Evolutionary conservation across 2,797 vertebrate species (phyloP), one percentile per base, ranked within the genome.

Genomic region (Neopelma chrysocephalum): DNA sequence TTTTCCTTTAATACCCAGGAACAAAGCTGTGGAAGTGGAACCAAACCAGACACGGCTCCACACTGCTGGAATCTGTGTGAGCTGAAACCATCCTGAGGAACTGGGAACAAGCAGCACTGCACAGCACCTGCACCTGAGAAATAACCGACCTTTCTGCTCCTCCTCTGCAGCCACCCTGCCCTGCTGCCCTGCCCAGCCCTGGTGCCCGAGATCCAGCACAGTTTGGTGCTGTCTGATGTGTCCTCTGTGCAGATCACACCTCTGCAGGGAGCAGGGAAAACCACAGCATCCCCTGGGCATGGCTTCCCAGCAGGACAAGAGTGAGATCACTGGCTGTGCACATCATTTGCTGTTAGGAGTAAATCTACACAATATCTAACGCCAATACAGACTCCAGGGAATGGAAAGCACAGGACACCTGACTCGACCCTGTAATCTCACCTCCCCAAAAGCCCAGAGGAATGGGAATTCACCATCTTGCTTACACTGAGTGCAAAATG

Each of bases 401-500:
- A 91, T 5, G 61, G 53, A 89, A 94, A 95, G 85, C 68, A 90
- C 68, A 82, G 89, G 88, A 91, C 93, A 92, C 91, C 76, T 93
- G 92, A 90, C 76, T 90, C 89, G 73, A 43, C 12, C 32, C 45
- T 34, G 3, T 34, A 80, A 58, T 79, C 87, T 36, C 71, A 90
- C 47, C 26, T 69, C 73, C 87, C 38, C 84, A 72, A 87, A 86
- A 89, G 82, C 38, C 11, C 7, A 93, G 77, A 89, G 61, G 22
- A 87, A 89, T 64, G 56, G 69, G 66, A 96, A 94, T 62, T 18
- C 2, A 84, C 73, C 70, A 72, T 84, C 93, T 88, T 79, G 6
- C 48, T 94, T 45, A 34, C 77, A 36, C 4, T 82, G 81, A 87
- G 62, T 90, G 64, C 70, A 60, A 60, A 90, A 70, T 27, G 36